Percentiles rank a stretch among this genome's conserved stretches.
Conservation (phyloP, 2,797 vertebrate genomes). For the Chromobotia macracanthus region DNA sequence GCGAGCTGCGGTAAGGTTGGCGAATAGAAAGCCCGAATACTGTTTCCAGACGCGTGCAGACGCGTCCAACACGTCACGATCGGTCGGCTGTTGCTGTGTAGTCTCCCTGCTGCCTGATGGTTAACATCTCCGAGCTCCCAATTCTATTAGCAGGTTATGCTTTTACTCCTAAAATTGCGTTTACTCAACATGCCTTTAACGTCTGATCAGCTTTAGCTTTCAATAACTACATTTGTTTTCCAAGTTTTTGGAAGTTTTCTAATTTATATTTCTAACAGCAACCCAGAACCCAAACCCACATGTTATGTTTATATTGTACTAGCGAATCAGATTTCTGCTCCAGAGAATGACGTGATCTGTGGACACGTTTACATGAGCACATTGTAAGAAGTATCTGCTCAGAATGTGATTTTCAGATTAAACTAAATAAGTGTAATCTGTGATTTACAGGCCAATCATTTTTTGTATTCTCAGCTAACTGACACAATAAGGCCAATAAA, state of each 20-base stretch:
- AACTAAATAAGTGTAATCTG: constrained; percentile 16
- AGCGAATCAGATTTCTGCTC: constrained; percentile 35
- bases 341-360: neutral
- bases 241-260: constrained; percentile 35
- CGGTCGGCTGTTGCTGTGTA: constrained; percentile 86
- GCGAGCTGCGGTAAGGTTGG: constrained; percentile 68
- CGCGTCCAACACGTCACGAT: constrained; percentile 79
- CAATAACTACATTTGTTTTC: constrained; percentile 6
- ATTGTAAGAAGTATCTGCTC: neutral
- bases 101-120: constrained; percentile 68
- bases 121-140: constrained; percentile 56
- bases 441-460: constrained; percentile 25
- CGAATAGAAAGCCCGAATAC: constrained; percentile 83
- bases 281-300: constrained; percentile 1
- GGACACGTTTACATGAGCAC: neutral
- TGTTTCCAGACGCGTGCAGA: constrained; percentile 84
- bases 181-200: constrained; percentile 46
- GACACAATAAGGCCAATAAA: constrained; percentile 47
- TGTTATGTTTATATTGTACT: neutral
- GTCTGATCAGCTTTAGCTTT: constrained; percentile 17
- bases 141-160: constrained; percentile 58
- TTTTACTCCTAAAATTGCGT: constrained; percentile 57
- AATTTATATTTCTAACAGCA: constrained; percentile 39
- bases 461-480: constrained; percentile 33
- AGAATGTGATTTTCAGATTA: constrained; percentile 16